Base-by-base conservation (phyloP, 2,113 vertebrate species). In the Terrapene triunguis region DNA sequence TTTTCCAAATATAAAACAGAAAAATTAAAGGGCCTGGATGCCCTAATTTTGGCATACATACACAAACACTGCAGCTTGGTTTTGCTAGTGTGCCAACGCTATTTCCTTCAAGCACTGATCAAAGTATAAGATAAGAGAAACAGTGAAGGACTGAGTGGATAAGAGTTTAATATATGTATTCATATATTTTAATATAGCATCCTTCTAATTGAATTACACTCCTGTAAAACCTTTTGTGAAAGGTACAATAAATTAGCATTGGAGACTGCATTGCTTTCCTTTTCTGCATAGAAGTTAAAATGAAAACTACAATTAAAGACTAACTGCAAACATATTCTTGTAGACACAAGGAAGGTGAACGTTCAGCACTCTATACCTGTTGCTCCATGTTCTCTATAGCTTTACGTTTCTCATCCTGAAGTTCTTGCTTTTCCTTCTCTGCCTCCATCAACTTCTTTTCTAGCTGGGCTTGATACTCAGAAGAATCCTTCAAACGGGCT, bases 361-460 rank as follows among this genome's bases (percentile, higher is more conserved):
- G 12, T 51, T 24, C 47, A 76, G 27, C 0, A 2, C 29, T 7
- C 32, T 42, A 83, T 92, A 99, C 99, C 99, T 99, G 99, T 3
- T 99, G 98, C 47, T 99, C 99, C 95, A 99, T 96, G 69, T 97
- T 98, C 84, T 98, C 98, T 35, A 99, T 88, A 35, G 98, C 97
- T 96, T 97, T 99, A 83, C 95, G 98, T 54, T 98, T 99, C 93
- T 99, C 99, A 94, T 99, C 99, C 90, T 99, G 98, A 22, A 99
- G 91, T 24, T 98, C 98, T 79, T 99, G 99, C 83, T 99, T 99
- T 69, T 99, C 99, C 83, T 98, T 99, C 79, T 99, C 99, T 38
- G 98, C 98, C 89, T 99, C 99, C 98, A 98, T 97, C 89, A 99
- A 91, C 74, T 99, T 99, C 93, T 99, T 99, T 93, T 99, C 99